Evolutionary conservation across 2,113 vertebrate genomes (phyloP), one percentile per base, ranked within the genome.

Genomic region (Oncorhynchus tshawytscha): DNA sequence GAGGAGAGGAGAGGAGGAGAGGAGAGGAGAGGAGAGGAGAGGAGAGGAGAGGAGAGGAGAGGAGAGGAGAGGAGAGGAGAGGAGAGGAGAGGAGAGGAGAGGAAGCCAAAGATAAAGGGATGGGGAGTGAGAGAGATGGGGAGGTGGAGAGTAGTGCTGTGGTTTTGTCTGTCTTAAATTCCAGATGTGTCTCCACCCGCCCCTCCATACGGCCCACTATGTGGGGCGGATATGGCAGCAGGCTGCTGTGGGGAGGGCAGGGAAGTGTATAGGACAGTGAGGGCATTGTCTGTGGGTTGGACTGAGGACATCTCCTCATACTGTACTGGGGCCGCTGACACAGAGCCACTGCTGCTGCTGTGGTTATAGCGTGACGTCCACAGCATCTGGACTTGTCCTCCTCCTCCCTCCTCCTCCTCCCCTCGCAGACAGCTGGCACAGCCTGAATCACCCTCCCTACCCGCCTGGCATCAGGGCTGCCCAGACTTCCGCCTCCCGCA

Each of bases 401-500:
- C 25, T 20, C 25, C 29, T 31, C 29, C 25, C 25, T 20, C 25
- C 31, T 31, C 27, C 31, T 68, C 31, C 16, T 15, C 67, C 67
- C 8, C 67, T 68, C 31, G 0, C 45, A 48, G 20, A n/a, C 68
- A 62, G 59, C 59, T 62, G 59, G 59, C 59, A 62, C n/a, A 22
- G 59, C n/a, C 22, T 73, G 22, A 24, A 60, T 76, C 27, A 59
- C 25, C 76, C 31, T 76, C 60, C 64, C 45, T 72, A 72, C 71
- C 78, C 67, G 74, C 72, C 82, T 85, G 81, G 86, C 88, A 90
- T 83, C 74, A 57, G 67, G 74, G 67, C 74, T 67, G 77, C 80
- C 84, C 88, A 89, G 86, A 86, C 85, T 80, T 89, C 77, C 71
- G 48, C 88, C 84, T 87, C 89, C 86, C 70, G 76, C 84, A 76